Evolutionary conservation across 1,140 invertebrate genomes (phyloP).

Genomic region (Drosophila kanapiae): DNA sequence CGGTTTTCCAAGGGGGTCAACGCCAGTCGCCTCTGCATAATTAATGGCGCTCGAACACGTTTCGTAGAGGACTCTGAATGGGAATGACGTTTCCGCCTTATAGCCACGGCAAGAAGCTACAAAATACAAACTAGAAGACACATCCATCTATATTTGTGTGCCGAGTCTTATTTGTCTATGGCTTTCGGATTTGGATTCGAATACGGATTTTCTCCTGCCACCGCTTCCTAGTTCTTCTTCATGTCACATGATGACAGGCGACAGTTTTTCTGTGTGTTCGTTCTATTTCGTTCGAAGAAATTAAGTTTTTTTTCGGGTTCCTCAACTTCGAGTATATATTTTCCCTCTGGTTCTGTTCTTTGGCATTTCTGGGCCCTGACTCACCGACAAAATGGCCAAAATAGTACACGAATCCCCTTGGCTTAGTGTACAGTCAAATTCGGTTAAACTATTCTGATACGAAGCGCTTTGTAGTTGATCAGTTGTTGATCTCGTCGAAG

Average conservation of each 20-base stretch:
- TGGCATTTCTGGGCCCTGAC: slow-evolving; percentile 55
- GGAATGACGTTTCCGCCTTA: slow-evolving; percentile 50
- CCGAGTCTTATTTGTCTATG: slow-evolving; percentile 26
- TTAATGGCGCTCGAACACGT: slow-evolving; percentile 77
- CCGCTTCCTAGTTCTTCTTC: slow-evolving; percentile 71
- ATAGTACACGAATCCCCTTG: slow-evolving; percentile 48
- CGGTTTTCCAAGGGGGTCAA: slow-evolving; percentile 19
- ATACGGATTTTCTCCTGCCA: slow-evolving; percentile 40
- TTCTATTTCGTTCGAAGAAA: slow-evolving; percentile 45
- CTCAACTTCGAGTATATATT: slow-evolving; percentile 24
- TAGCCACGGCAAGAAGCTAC: slow-evolving; percentile 4
- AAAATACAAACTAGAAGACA: slow-evolving; percentile 24
- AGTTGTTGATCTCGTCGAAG: slow-evolving; percentile 41
- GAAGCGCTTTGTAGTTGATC: slow-evolving; percentile 54
- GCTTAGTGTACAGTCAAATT: slow-evolving; percentile 34
- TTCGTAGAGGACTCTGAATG: slow-evolving; percentile 38
- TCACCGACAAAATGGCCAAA: slow-evolving; percentile 54
- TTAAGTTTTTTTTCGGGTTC: slow-evolving; percentile 34
- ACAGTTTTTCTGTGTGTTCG: slow-evolving; percentile 55
- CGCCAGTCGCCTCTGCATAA: slow-evolving; percentile 56
- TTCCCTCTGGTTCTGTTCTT: slow-evolving; percentile 18
- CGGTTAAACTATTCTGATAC: slow-evolving; percentile 47
- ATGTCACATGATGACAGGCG: slow-evolving; percentile 79
- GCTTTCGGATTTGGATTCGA: slow-evolving; percentile 26
- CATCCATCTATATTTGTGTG: slow-evolving; percentile 25